phyloP scores from a whole-genome alignment of 2,797 vertebrate genomes.

The Squalus acanthias region DNA sequence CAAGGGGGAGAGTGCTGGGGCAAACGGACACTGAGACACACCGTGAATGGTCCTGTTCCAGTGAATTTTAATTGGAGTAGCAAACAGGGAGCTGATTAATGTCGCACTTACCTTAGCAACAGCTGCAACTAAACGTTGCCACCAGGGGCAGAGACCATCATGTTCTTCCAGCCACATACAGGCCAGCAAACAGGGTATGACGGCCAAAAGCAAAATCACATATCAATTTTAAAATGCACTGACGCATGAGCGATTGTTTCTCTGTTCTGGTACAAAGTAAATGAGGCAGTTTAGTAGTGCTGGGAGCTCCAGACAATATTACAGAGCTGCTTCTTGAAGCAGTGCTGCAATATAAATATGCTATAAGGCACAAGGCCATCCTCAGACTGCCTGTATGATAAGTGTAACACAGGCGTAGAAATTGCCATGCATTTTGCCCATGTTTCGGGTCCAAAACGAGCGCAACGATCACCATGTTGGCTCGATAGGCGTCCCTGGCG shows the following conservation, averaged over 20 bases:
- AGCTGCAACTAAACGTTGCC: neutral
- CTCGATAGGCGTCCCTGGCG: neutral
- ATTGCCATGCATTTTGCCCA: too few relatives aligned
- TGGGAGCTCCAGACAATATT: neutral
- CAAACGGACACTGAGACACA: neutral
- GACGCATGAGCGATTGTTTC: neutral
- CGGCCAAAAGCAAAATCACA: neutral
- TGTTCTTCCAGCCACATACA: neutral
- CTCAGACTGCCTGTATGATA: neutral
- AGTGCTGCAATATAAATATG: neutral
- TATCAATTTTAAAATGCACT: neutral
- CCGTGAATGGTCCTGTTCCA: neutral
- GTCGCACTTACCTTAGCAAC: neutral
- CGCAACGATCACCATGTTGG: neutral
- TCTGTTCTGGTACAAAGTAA: neutral
- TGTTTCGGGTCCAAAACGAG: neutral
- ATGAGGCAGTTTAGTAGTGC: neutral
- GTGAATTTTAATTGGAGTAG: neutral
- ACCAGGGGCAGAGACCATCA: neutral
- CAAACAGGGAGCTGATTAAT: neutral
- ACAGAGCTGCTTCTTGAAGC: neutral
- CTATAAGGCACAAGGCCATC: neutral
- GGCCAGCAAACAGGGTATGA: neutral
- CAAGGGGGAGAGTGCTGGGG: neutral
- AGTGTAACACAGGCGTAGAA: neutral